Conservation (phyloP, 23 tunicate genomes). For the Ascidia mentula region DNA sequence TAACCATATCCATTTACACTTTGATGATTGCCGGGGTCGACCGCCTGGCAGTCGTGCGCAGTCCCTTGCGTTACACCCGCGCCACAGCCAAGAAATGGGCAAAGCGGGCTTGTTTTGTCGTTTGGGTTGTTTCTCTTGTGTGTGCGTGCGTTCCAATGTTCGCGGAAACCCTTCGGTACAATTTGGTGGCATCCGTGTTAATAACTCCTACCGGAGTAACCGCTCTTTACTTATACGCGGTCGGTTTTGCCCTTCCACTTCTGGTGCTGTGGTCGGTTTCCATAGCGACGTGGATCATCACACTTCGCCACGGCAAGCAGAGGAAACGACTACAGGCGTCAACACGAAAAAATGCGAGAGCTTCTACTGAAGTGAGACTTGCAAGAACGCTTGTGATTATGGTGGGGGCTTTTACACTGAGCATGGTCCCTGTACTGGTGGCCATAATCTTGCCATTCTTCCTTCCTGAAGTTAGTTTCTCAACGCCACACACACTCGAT, state of each 20-base stretch:
- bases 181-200: conserved; percentile 6
- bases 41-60: conserved; percentile 12
- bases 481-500: not conserved
- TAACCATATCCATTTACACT: conserved; percentile 17
- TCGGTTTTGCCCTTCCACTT: not conserved
- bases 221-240: not conserved
- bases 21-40: conserved; percentile 16
- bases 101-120: not conserved
- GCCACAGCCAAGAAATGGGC: not conserved
- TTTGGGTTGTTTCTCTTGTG: conserved; percentile 9
- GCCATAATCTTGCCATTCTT: not conserved
- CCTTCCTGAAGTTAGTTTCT: not conserved
- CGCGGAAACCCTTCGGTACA: conserved; percentile 18
- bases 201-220: not conserved
- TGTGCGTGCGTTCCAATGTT: conserved; percentile 11
- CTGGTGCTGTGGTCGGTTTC: conserved; percentile 15
- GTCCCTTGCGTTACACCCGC: conserved; percentile 8
- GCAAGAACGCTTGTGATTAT: conserved; percentile 19
- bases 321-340: not conserved
- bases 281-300: conserved; percentile 13
- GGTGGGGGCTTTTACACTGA: conserved; percentile 28
- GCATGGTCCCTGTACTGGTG: conserved; percentile 16
- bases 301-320: conserved; percentile 7
- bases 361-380: conserved; percentile 1
- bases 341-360: not conserved